Evolutionary conservation across 2,113 vertebrate genomes (phyloP), one percentile per base, ranked within the genome.

Genomic region (Lipophrys pholis): DNA sequence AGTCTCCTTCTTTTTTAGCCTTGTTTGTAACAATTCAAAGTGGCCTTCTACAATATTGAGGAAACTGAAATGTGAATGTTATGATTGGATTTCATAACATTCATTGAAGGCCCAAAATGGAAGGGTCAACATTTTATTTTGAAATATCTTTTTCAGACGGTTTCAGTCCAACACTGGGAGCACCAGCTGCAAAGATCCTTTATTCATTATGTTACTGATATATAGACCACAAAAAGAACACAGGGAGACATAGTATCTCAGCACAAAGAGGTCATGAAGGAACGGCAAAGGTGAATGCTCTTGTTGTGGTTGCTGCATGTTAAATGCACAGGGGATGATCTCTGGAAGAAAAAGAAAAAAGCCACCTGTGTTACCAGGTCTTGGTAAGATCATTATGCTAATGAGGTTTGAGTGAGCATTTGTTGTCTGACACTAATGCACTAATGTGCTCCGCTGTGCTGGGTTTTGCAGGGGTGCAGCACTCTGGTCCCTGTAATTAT

Each of bases 391-490:
- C 7, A 36, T 58, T 60, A 42, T 16, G 41, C 56, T 42, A 65
- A 76, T 72, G 48, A 5, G 50, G 54, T 68, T 79, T 53, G 69
- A 60, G 38, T 40, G n/a, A 43, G 58, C 53, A 76, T 77, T 77
- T 69, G 55, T 63, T 61, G 43, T 54, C 59, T 51, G 38, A 46
- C 40, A 8, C 17, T 62, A 63, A 36, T 36, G 16, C n/a, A 36
- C 56, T 63, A 41, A 69, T 61, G 40, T 30, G 36, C 68, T 71
- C 45, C 43, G 10, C 6, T 36, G 21, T 42, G 54, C 11, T 72
- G 14, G 10, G 1, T 16, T 16, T 58, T 62, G 16, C 46, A 30
- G 9, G 8, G 30, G 39, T 14, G 46, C 50, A 61, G 11, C 39
- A 21, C 10, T 61, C 12, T 8, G 35, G 17, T 46, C 14, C 10